Percentiles rank a stretch among this genome's conserved stretches.
Conservation (phyloP, 2,888 invertebrate genomes). For the Metalampra italica region DNA sequence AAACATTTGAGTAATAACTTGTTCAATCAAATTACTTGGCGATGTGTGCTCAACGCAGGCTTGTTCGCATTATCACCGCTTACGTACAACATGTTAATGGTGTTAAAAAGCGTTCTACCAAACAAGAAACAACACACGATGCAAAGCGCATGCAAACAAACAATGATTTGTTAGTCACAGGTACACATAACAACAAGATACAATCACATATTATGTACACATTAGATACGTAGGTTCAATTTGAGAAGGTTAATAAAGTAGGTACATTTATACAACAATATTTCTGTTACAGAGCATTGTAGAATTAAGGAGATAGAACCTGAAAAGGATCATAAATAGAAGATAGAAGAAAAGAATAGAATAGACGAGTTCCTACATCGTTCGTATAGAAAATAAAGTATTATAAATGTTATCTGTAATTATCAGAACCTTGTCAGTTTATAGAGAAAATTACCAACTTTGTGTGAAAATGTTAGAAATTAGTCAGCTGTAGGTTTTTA, state of each 20-base stretch:
- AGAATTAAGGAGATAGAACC: too few species aligned
- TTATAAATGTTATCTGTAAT: too few species aligned
- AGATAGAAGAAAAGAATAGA: neutral
- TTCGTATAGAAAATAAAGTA: too few species aligned
- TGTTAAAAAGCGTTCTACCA: slow-evolving; percentile 29
- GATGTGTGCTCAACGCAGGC: slow-evolving; percentile 16
- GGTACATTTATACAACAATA: too few species aligned
- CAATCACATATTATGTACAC: neutral
- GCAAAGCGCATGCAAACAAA: slow-evolving; percentile 48
- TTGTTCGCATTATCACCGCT: slow-evolving; percentile 1
- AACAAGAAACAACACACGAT: slow-evolving; percentile 32
- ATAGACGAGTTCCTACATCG: too few species aligned
- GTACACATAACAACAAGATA: neutral
- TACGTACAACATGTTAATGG: slow-evolving; percentile 16
- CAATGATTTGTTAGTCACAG: slow-evolving; percentile 10
- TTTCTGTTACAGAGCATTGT: too few species aligned
- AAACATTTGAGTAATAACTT: neutral
- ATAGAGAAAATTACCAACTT: too few species aligned
- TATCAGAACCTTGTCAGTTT: too few species aligned
- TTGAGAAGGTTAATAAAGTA: too few species aligned
- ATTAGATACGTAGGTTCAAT: slow-evolving; percentile 18
- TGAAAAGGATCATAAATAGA: neutral
- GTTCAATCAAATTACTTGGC: neutral
- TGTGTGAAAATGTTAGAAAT: too few species aligned
- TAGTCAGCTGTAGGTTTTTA: too few species aligned